Conservation (phyloP, 2,797 vertebrate genomes). For the Arctocebus calabarensis region DNA sequence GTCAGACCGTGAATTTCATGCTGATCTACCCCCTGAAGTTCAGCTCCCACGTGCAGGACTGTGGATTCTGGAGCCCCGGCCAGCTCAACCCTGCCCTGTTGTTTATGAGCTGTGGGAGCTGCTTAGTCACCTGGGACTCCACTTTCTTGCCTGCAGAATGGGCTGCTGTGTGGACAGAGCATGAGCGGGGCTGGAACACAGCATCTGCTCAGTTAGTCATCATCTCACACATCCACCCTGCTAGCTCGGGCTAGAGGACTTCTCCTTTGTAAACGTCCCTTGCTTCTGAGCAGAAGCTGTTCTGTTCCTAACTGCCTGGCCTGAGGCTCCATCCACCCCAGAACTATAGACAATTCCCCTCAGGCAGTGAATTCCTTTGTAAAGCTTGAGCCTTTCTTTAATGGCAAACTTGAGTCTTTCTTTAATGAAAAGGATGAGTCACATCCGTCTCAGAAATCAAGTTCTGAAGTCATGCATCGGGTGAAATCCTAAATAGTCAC, state of each 20-base stretch:
- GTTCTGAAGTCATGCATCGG: not conserved
- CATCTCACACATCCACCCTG: too few relatives aligned
- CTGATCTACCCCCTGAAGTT: not conserved
- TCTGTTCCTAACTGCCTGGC: not conserved
- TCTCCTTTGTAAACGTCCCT: not conserved
- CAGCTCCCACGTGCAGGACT: not conserved
- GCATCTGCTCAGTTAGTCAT: too few relatives aligned
- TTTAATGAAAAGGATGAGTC: not conserved
- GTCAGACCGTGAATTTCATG: not conserved
- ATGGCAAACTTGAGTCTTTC: not conserved
- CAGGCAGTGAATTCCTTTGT: not conserved
- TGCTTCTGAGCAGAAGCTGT: not conserved
- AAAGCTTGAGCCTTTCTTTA: not conserved
- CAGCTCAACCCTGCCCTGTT: fast-evolving
- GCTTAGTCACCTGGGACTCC: not conserved
- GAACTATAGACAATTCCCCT: not conserved
- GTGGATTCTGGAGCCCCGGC: fast-evolving
- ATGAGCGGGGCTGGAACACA: not conserved
- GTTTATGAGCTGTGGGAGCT: not conserved
- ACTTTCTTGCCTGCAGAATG: not conserved
- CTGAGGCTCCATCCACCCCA: not conserved
- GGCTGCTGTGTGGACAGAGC: too few relatives aligned
- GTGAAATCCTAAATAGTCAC: too few relatives aligned
- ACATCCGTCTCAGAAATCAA: not conserved
- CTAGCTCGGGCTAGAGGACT: not conserved